A percentile compares a stretch with the other conserved stretches of the same genome.
Conservation (phyloP, 2,113 vertebrate species). For the Alethe diademata region DNA sequence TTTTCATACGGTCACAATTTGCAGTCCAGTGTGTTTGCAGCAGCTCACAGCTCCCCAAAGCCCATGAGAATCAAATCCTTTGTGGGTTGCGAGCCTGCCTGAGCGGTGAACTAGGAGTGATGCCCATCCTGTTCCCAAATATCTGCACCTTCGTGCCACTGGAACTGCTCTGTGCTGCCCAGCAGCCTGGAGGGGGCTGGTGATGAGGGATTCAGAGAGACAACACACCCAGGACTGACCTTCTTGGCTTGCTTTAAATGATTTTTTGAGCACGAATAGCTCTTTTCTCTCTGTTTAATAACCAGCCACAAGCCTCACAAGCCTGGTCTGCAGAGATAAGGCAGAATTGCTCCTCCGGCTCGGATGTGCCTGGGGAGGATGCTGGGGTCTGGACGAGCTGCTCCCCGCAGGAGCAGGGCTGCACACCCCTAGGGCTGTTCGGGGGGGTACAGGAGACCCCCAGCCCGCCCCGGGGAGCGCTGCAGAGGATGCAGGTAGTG, state of each 20-base stretch:
- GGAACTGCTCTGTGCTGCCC: rapidly evolving
- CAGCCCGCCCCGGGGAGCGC: neutral
- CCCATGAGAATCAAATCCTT: neutral
- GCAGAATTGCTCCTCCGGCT: neutral
- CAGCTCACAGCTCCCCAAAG: neutral
- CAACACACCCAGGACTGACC: rapidly evolving
- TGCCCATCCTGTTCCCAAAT: neutral
- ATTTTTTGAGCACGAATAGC: neutral
- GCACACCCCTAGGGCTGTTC: neutral
- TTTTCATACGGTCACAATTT: rapidly evolving
- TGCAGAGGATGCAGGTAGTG: neutral
- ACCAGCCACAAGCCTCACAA: neutral
- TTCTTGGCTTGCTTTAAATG: neutral
- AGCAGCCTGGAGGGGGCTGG: neutral
- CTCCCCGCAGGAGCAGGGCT: neutral
- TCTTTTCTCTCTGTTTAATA: conserved; percentile 35
- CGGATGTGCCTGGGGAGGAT: neutral
- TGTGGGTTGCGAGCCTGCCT: neutral
- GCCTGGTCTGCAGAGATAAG: conserved; percentile 72
- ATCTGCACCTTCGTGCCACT: rapidly evolving
- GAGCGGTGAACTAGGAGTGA: rapidly evolving
- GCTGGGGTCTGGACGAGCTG: neutral
- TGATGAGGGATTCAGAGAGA: neutral
- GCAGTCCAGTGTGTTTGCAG: neutral
- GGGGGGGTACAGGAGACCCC: neutral